Evolutionary conservation across 2,888 invertebrate species (phyloP).

Genomic region (Leptopterna dolabrata): DNA sequence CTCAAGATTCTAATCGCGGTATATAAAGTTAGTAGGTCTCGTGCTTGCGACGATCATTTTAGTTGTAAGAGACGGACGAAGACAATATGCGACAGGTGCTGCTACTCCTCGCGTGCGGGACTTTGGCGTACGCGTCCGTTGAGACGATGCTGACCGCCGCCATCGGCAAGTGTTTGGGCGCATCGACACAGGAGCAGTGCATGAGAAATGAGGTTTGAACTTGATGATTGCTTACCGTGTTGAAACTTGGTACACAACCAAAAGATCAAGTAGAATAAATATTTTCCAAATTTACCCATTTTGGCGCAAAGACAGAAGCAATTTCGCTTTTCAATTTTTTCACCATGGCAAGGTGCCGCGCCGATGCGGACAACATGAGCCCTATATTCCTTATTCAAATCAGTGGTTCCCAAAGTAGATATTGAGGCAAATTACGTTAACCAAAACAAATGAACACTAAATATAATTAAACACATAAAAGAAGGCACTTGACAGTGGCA

Average conservation of each 20-base stretch:
- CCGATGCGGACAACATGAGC: no score
- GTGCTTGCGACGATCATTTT: conserved; percentile 16
- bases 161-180: conserved; percentile 74
- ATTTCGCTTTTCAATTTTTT: no score
- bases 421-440: no score
- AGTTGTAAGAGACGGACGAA: neutral
- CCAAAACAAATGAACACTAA: no score
- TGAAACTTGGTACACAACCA: neutral
- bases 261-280: neutral
- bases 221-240: neutral
- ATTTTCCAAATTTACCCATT: neutral
- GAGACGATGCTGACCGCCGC: conserved; percentile 78
- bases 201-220: conserved; percentile 51
- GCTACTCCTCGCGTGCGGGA: conserved; percentile 25
- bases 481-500: no score
- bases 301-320: no score
- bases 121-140: conserved; percentile 68
- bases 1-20: conserved; percentile 33
- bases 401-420: no score
- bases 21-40: conserved; percentile 54
- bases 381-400: no score
- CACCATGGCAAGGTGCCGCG: no score
- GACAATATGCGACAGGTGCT: conserved; percentile 29
- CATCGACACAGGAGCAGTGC: conserved; percentile 45
- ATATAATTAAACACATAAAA: no score